A percentile compares a stretch with the other conserved stretches of the same genome.
Conservation (phyloP, 2,888 invertebrate species). For the Cacoxenus indagator region DNA sequence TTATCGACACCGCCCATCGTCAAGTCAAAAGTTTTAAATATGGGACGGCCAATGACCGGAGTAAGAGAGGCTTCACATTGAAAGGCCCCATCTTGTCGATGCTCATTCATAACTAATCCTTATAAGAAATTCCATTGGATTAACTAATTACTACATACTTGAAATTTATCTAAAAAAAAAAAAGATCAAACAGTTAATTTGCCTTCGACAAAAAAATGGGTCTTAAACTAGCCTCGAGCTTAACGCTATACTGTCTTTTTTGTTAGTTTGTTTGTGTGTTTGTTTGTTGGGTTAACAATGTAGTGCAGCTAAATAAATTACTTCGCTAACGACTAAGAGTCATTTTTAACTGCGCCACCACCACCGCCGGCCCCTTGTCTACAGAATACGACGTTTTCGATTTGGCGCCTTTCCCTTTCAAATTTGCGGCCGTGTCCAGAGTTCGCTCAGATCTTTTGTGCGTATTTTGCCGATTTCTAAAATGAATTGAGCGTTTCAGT, state of each 20-base stretch:
- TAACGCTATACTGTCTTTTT: constrained; percentile 43
- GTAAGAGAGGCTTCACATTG: too few species aligned
- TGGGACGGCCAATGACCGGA: too few species aligned
- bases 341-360: neutral
- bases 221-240: constrained; percentile 52
- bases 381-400: constrained; percentile 41
- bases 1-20: too few species aligned
- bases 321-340: neutral
- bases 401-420: constrained; percentile 51
- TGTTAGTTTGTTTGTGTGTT: constrained; percentile 11
- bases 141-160: constrained; percentile 5
- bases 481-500: too few species aligned
- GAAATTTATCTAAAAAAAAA: constrained; percentile 29
- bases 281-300: neutral
- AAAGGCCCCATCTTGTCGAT: neutral
- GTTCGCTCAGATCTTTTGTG: constrained; percentile 63
- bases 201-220: constrained; percentile 16
- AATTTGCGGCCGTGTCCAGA: constrained; percentile 66
- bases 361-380: neutral
- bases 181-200: neutral
- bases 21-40: too few species aligned
- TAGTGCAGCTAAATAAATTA: constrained; percentile 3
- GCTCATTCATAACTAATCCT: constrained; percentile 34
- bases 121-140: constrained; percentile 22
- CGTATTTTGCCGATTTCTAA: constrained; percentile 63